Conservation (phyloP, 2,113 vertebrate species). For the Astatotilapia flaviijosephi region DNA sequence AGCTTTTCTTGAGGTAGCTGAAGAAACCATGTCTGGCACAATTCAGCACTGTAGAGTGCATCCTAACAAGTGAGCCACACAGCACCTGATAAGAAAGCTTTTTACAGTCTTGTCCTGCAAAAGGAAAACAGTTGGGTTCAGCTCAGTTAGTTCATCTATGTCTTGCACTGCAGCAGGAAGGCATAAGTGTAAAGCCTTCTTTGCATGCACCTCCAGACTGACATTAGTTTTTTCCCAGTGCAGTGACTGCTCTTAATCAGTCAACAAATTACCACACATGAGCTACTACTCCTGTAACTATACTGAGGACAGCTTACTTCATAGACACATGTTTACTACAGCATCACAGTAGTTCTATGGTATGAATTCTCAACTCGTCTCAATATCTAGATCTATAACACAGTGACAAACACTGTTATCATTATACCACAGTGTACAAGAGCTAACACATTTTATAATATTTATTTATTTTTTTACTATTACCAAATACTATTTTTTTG, state of each 20-base stretch:
- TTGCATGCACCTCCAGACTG: neutral
- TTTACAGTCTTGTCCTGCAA: neutral
- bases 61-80: neutral
- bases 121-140: neutral
- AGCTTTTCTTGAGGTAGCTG: neutral
- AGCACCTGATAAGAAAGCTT: neutral
- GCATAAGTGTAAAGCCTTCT: no score
- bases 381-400: neutral
- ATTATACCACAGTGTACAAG: neutral
- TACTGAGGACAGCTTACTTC: neutral
- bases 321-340: neutral
- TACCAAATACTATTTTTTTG: neutral
- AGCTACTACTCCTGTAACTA: fast-evolving
- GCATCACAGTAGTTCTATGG: neutral
- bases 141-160: neutral
- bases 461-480: neutral
- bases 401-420: neutral
- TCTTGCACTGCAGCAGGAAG: neutral
- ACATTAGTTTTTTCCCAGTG: neutral
- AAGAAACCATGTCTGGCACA: neutral
- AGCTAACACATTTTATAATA: neutral
- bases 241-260: neutral
- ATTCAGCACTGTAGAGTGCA: neutral
- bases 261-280: neutral
- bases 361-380: neutral